These are phyloP conservation scores for Rhagoletis zephyria DNA, from an alignment of 1,140 invertebrate species.

Conservation along the genomic window DNA sequence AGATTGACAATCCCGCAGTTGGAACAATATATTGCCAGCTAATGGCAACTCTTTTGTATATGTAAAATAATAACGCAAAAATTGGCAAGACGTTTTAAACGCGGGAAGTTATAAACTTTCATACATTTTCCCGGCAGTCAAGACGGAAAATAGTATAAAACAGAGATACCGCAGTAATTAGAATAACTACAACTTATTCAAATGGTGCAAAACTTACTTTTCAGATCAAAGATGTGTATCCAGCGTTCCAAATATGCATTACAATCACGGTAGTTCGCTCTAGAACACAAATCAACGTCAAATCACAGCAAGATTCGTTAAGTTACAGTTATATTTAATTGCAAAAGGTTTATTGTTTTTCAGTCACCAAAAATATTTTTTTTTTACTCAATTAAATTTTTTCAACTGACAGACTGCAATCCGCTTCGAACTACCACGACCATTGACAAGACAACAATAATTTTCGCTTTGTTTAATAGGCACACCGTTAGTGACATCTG, in stretches of 20 bases:
- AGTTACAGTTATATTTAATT: not conserved
- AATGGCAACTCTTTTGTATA: conserved; percentile 21
- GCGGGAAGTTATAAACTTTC: conserved; percentile 6
- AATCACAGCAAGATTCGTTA: too few species aligned
- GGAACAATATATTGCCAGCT: not conserved
- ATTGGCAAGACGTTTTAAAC: not conserved
- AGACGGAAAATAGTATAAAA: not conserved
- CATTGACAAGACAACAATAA: conserved; percentile 47
- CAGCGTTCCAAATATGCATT: not conserved
- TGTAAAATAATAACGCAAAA: not conserved
- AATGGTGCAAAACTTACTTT: not conserved
- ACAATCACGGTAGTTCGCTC: not conserved
- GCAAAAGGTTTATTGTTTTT: not conserved
- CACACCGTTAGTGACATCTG: conserved; percentile 3
- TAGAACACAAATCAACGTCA: not conserved
- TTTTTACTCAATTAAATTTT: conserved; percentile 7
- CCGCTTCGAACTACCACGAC: not conserved
- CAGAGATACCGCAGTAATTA: not conserved
- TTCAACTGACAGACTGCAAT: not conserved
- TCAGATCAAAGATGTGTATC: not conserved
- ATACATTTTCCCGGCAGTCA: not conserved
- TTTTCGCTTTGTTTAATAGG: conserved; percentile 6
- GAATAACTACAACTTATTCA: not conserved
- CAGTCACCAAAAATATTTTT: not conserved
- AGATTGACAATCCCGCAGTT: too few species aligned